phyloP scores from a whole-genome alignment of 2,888 invertebrate genomes.

The Pollenia griseotomentosa region DNA sequence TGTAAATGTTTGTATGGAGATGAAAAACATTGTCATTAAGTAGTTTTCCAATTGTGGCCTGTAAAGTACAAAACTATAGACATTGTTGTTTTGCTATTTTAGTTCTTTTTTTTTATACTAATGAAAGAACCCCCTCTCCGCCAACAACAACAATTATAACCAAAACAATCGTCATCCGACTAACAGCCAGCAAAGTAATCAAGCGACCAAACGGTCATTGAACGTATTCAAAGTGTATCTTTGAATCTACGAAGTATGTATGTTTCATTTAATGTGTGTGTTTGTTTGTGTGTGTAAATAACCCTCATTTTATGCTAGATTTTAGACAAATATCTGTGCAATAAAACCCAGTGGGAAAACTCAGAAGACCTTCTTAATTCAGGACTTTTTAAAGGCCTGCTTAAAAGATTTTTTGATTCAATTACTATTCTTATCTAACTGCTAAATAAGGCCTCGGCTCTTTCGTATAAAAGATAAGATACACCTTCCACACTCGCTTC shows the following conservation, averaged over 20 bases:
- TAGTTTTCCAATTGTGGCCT: conserved; percentile 10
- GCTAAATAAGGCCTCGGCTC: too few species aligned
- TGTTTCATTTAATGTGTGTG: background rate
- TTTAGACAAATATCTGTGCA: conserved; percentile 51
- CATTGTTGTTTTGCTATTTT: background rate
- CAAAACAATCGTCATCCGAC: conserved; percentile 50
- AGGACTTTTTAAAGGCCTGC: too few species aligned
- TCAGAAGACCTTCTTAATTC: too few species aligned
- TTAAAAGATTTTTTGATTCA: too few species aligned
- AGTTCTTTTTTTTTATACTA: conserved; percentile 42
- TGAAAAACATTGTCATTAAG: conserved; percentile 49
- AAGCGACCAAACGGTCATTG: conserved; percentile 62
- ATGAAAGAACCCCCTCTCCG: conserved; percentile 38
- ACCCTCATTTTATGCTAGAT: conserved; percentile 54
- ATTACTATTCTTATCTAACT: too few species aligned
- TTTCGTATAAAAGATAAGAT: too few species aligned
- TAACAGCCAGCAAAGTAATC: conserved; percentile 42
- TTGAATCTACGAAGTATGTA: too few species aligned
- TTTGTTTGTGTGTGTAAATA: conserved; percentile 8
- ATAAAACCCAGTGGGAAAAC: too few species aligned
- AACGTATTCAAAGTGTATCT: conserved; percentile 41
- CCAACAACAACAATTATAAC: conserved; percentile 33
- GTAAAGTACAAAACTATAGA: conserved; percentile 10
- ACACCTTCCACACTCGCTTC: too few species aligned
- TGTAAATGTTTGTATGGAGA: conserved; percentile 4